These are phyloP conservation scores for Mormyrops attenuatus DNA, from an alignment of 2,797 vertebrate species.

Conservation along the genomic window DNA sequence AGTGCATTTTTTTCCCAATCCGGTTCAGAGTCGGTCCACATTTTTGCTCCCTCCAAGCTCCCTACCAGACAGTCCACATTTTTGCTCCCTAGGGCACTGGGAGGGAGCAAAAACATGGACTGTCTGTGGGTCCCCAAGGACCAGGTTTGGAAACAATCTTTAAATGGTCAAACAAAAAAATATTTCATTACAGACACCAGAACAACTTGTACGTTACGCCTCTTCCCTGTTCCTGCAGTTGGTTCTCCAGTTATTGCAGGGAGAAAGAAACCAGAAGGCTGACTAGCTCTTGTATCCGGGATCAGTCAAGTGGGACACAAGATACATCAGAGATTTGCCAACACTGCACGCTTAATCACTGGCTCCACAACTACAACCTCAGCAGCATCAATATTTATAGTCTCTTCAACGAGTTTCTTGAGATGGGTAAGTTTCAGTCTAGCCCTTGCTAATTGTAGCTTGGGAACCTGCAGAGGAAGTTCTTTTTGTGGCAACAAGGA, in stretches of 20 bases:
- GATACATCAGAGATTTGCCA: conserved; percentile 45
- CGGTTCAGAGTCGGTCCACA: neutral
- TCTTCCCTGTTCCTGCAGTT: conserved; percentile 49
- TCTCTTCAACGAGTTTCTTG: conserved; percentile 85
- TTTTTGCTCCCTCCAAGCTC: neutral
- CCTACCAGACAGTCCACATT: too few relatives aligned
- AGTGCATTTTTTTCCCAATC: neutral
- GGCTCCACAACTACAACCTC: conserved; percentile 74
- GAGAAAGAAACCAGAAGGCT: conserved; percentile 23
- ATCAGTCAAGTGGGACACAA: conserved; percentile 26
- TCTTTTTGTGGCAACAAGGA: neutral
- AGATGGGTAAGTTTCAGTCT: conserved; percentile 70
- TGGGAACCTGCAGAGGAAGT: neutral
- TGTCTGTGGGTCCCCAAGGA: neutral
- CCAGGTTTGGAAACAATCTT: neutral
- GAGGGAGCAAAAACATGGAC: neutral
- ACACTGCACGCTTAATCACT: conserved; percentile 54
- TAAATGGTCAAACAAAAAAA: neutral
- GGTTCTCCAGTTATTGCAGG: conserved; percentile 44
- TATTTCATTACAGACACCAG: neutral
- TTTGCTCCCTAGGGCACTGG: neutral
- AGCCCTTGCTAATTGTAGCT: neutral
- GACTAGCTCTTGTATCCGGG: conserved; percentile 47
- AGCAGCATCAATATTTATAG: conserved; percentile 65
- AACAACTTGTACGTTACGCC: neutral